Conservation (phyloP, 2,797 vertebrate species). For the Argentina silus region DNA sequence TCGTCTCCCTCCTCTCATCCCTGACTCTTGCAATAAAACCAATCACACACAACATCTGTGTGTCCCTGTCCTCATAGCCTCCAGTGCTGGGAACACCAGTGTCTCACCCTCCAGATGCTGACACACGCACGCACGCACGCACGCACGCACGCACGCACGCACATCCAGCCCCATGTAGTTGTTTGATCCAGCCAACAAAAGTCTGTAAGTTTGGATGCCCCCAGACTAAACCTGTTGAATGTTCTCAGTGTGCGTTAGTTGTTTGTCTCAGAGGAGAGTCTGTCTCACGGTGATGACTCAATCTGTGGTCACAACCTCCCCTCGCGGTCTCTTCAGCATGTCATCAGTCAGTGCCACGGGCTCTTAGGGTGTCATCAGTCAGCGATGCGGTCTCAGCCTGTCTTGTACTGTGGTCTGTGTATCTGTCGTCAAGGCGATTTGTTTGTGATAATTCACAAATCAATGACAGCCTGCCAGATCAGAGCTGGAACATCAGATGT, state of each 20-base stretch:
- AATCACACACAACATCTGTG: background rate
- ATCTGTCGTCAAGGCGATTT: background rate
- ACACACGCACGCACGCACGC: background rate
- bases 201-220: background rate
- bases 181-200: no score
- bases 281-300: slow-evolving; percentile 26
- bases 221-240: background rate
- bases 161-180: no score
- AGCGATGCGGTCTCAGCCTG: slow-evolving; percentile 47
- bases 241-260: background rate
- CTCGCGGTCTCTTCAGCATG: slow-evolving; percentile 21
- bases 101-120: background rate
- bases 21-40: background rate
- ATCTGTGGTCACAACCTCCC: slow-evolving; percentile 30
- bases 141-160: no score
- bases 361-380: slow-evolving; percentile 48
- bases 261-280: slow-evolving; percentile 18
- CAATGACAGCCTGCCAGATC: background rate
- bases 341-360: slow-evolving; percentile 27
- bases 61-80: no score
- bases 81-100: no score
- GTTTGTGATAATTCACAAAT: no score
- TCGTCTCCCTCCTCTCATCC: background rate
- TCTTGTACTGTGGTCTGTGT: slow-evolving; percentile 50
- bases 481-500: background rate